phyloP scores from a whole-genome alignment of 2,888 invertebrate genomes.

The Eupithecia insigniata region DNA sequence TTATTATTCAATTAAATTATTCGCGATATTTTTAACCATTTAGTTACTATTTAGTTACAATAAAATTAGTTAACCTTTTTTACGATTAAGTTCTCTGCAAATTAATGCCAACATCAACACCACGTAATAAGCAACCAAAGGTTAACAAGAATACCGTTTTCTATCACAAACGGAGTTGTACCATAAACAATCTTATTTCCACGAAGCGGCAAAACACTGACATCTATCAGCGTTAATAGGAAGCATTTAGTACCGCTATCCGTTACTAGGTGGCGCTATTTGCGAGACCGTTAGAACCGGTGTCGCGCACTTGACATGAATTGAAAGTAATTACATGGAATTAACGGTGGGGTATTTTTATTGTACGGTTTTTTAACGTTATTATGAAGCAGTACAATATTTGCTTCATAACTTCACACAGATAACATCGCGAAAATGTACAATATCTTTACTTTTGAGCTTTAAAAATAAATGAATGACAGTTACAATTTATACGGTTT shows the following conservation, averaged over 20 bases:
- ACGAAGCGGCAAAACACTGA: constrained; percentile 50
- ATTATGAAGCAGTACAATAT: constrained; percentile 10
- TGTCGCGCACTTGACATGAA: constrained; percentile 36
- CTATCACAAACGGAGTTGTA: constrained; percentile 12
- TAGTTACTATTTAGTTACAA: too few relatives aligned
- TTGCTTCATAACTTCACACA: background rate
- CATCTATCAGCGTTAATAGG: constrained; percentile 64
- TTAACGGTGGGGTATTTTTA: constrained; percentile 21
- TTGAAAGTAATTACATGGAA: constrained; percentile 29
- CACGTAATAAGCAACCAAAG: background rate
- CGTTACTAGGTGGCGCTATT: constrained; percentile 75
- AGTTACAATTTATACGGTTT: background rate
- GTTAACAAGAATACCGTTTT: constrained; percentile 33
- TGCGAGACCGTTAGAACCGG: constrained; percentile 45
- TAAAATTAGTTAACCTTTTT: background rate
- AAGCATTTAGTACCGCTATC: constrained; percentile 73
- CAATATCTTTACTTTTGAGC: constrained; percentile 2
- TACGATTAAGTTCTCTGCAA: background rate
- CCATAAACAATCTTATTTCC: constrained; percentile 23
- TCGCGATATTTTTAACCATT: background rate
- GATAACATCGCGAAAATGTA: background rate
- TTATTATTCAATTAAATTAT: too few relatives aligned
- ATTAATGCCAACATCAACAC: background rate
- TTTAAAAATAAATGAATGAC: background rate
- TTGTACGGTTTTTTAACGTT: constrained; percentile 5